Percentiles rank a stretch among this genome's conserved stretches.
Evolutionary conservation across 2,113 vertebrate genomes (phyloP).

Genomic region (Eulemur rufifrons): DNA sequence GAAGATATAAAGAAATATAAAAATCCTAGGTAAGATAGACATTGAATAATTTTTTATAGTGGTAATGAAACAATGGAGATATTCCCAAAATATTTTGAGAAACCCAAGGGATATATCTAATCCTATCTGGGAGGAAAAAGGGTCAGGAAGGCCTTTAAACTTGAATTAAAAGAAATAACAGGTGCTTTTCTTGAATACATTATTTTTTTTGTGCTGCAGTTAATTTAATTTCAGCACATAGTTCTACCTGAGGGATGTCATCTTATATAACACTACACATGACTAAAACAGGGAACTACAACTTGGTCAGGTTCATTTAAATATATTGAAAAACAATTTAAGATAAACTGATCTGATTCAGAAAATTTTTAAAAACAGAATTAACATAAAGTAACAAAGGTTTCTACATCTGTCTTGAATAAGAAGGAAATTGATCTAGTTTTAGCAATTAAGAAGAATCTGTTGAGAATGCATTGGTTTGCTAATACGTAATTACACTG

Average conservation of each 20-base stretch:
- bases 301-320: background rate
- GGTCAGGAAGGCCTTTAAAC: background rate
- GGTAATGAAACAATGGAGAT: background rate
- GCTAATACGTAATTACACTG: constrained; percentile 45
- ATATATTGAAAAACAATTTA: background rate
- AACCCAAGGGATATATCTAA: background rate
- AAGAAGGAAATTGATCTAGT: background rate
- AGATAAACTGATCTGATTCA: background rate
- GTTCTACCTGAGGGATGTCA: background rate
- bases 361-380: background rate
- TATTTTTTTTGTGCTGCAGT: background rate
- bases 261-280: background rate
- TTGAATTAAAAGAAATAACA: constrained; percentile 22
- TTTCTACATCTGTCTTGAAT: background rate
- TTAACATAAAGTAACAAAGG: background rate
- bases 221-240: constrained; percentile 22
- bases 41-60: background rate
- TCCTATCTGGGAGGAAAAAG: background rate
- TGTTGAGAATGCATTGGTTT: constrained; percentile 44
- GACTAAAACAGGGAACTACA: background rate
- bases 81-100: background rate
- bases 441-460: constrained; percentile 39
- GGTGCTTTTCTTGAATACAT: background rate
- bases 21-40: background rate
- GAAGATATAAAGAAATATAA: background rate